Evolutionary conservation across 2,113 vertebrate genomes (phyloP).

Genomic region (Labrus mixtus): DNA sequence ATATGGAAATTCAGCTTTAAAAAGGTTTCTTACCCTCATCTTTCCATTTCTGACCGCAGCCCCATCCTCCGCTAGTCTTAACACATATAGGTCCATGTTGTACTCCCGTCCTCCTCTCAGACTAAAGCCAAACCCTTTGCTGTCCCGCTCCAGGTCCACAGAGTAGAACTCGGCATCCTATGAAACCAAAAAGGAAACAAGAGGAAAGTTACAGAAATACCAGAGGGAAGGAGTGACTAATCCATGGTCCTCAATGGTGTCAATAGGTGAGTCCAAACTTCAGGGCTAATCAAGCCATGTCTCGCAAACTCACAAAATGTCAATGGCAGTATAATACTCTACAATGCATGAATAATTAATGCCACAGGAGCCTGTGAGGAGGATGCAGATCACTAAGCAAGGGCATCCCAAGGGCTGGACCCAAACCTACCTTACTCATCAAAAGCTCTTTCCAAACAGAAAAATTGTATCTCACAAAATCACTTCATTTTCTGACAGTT

Average conservation of each 20-base stretch:
- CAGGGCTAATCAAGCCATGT: slow-evolving; percentile 59
- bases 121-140: slow-evolving; percentile 98
- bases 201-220: slow-evolving; percentile 70
- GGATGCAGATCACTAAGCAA: slow-evolving; percentile 58
- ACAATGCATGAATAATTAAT: slow-evolving; percentile 72
- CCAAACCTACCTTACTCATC: slow-evolving; percentile 22
- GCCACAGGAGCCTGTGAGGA: slow-evolving; percentile 40
- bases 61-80: slow-evolving; percentile 96
- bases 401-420: slow-evolving; percentile 60
- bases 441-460: slow-evolving; percentile 17
- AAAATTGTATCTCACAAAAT: not conserved
- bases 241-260: slow-evolving; percentile 16
- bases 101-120: slow-evolving; percentile 97
- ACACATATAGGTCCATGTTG: slow-evolving; percentile 97
- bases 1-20: not conserved
- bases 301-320: slow-evolving; percentile 56
- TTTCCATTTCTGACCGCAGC: slow-evolving; percentile 95
- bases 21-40: slow-evolving; percentile 90
- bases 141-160: slow-evolving; percentile 96
- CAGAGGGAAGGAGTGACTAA: slow-evolving; percentile 49
- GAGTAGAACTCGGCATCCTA: slow-evolving; percentile 97
- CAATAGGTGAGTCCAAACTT: slow-evolving; percentile 48
- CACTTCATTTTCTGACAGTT: not conserved
- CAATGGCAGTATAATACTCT: slow-evolving; percentile 56
- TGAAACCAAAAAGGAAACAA: slow-evolving; percentile 61